These are phyloP conservation scores for Papilio aristodemus DNA, from an alignment of 1,140 invertebrate species.

Conservation along the genomic window DNA sequence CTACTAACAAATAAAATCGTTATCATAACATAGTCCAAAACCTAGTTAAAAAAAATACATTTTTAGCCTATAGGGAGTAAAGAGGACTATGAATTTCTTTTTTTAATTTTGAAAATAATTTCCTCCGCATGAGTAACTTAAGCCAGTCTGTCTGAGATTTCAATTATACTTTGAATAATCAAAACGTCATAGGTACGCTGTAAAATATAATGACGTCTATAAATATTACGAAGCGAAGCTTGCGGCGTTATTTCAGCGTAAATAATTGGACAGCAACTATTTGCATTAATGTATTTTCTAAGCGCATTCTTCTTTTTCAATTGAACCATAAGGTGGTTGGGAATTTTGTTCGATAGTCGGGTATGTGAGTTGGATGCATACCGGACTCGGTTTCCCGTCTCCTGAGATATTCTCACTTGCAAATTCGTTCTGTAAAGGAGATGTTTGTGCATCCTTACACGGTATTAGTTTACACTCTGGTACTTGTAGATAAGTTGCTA, in stretches of 20 bases:
- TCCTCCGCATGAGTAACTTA: background rate
- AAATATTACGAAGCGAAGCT: constrained; percentile 34
- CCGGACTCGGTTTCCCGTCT: constrained; percentile 40
- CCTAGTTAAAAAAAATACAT: too few relatives aligned
- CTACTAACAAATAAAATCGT: too few relatives aligned
- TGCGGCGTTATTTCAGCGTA: constrained; percentile 46
- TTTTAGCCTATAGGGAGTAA: background rate
- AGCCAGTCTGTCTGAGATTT: constrained; percentile 3
- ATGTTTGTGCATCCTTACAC: constrained; percentile 43
- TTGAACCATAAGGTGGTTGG: constrained; percentile 58
- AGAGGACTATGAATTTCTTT: background rate
- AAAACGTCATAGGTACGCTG: constrained; percentile 32
- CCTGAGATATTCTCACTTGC: constrained; percentile 34
- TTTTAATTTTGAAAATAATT: constrained; percentile 1
- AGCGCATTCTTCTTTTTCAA: constrained; percentile 55
- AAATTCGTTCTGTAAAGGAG: constrained; percentile 44
- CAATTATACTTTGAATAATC: constrained; percentile 18
- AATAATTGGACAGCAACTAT: constrained; percentile 64
- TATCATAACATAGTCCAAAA: too few relatives aligned
- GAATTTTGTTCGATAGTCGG: constrained; percentile 41
- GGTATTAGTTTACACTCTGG: constrained; percentile 28
- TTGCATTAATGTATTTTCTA: constrained; percentile 56
- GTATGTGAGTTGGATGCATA: constrained; percentile 44
- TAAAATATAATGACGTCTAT: constrained; percentile 37
- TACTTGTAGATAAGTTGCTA: background rate